phyloP scores from a whole-genome alignment of 2,113 vertebrate genomes.

The Oriolus oriolus region DNA sequence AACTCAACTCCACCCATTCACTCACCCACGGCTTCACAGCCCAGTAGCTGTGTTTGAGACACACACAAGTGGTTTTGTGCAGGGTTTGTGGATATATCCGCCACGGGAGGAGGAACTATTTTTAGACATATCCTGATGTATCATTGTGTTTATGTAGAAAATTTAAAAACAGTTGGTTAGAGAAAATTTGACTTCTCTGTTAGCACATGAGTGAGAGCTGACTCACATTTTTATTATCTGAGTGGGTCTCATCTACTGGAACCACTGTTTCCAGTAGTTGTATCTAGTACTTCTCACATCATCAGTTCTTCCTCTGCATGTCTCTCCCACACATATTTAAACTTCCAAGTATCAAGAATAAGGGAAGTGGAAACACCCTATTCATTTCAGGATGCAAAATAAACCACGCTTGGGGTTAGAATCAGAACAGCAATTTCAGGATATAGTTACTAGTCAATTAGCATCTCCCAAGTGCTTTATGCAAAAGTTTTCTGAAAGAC shows the following conservation, averaged over 20 bases:
- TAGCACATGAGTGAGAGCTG: constrained; percentile 25
- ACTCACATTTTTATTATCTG: constrained; percentile 51
- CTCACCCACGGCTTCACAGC: not conserved
- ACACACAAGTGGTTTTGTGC: not conserved
- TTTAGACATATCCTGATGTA: constrained; percentile 29
- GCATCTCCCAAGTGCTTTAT: not conserved
- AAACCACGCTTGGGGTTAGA: not conserved
- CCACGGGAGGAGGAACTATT: not conserved
- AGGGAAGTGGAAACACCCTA: not conserved
- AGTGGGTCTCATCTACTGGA: constrained; percentile 37
- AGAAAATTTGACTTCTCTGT: constrained; percentile 4
- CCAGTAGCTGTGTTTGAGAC: not conserved
- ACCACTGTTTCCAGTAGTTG: constrained; percentile 12
- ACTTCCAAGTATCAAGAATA: not conserved
- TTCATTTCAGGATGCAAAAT: not conserved
- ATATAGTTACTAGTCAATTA: not conserved
- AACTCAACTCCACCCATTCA: not conserved
- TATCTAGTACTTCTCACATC: not conserved
- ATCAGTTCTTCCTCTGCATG: not conserved
- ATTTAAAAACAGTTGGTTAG: constrained; percentile 38
- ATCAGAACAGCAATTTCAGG: not conserved
- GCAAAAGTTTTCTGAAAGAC: not conserved
- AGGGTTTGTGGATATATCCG: constrained; percentile 19
- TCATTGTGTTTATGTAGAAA: constrained; percentile 52
- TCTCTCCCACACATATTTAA: constrained; percentile 1